Base-by-base conservation (phyloP, 2,888 invertebrate genomes). In the Caenorhabditis panamensis region DNA sequence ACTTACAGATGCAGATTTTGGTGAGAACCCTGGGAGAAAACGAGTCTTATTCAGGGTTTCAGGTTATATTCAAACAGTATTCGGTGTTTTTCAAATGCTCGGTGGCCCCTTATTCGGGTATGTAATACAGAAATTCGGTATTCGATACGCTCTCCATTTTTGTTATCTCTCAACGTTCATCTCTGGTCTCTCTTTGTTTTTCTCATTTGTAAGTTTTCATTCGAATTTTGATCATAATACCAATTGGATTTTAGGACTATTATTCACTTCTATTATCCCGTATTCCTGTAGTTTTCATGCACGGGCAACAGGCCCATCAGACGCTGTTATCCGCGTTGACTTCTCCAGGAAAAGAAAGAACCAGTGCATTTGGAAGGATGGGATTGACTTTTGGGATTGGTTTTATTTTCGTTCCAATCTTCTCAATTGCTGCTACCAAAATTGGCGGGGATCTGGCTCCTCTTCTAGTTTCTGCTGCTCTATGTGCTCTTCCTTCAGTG, bases 241-340 rank as follows among this genome's bases (percentile, higher is more conserved):
- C 47, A 41, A 51, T 18, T 36, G n/a, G 20, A 53, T 66, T 86
- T 73, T 49, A 87, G 87, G 83, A 84, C 56, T 84, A 83, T 56
- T 80, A 75, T 20, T 72, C 82, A 0, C 77, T 88, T 0, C 58
- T 86, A 5, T 31, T 87, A 6, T 86, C 86, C 63, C 73, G 87
- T 6, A 37, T 88, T 16, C 85, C 85, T 0, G 82, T 79, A 9
- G 31, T 89, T 0, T 86, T 89, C 37, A 89, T 89, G 87, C 87
- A 87, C 51, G 89, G 88, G 16, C 85, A 87, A 54, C 89, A 88
- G 72, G 84, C 83, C 18, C 85, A 86, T 64, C 89, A 89, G 72
- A 86, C 88, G 6, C 78, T 87, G n/a, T 47, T 89, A n/a, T 87
- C 89, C 2, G 79, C 78, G 0, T 53, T 87, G 24, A 88, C 88